Evolutionary conservation across 2,888 invertebrate species (phyloP), one percentile per base, ranked within the genome.

Genomic region (Epiblema foenella): DNA sequence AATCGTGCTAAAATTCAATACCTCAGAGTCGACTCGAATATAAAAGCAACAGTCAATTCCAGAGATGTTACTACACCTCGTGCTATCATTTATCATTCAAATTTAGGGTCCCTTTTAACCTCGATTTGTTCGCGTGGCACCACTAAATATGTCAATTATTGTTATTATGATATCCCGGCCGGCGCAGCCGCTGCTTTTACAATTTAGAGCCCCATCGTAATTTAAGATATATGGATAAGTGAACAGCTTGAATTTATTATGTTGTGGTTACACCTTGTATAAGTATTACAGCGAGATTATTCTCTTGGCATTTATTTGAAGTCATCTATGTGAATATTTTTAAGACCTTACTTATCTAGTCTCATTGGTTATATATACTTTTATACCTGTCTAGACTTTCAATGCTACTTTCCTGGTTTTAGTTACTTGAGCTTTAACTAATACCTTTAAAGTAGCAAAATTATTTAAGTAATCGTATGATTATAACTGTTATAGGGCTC

Each of bases 81-180:
- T 49, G 33, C 37, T 52, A 60, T 73, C 72, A 73, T 78, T 76
- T 75, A 75, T 78, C 77, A 77, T 75, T 75, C 69, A 77, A 75
- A 75, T 75, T 74, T 73, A 74, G 72, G 57, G 73, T 69, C 69
- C 76, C 74, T 73, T 73, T 68, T 73, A 73, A 76, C 73, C 72
- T 74, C 68, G 75, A 75, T 75, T 75, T 75, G 75, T 78, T 78
- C 86, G 87, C 86, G 85, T 88, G 88, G 85, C 87, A 77, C 83
- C 84, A 83, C 84, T 85, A 85, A 88, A 89, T 88, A 89, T 87
- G 84, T 87, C 88, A 89, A 89, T 89, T 86, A 88, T 86, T 84
- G 81, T 85, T 84, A 85, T 87, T 83, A 87, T 81, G 81, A 84
- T 86, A 87, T 86, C 81, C 79, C 79, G 77, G 77, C 80, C 77